Evolutionary conservation across 1,140 invertebrate species (phyloP), one percentile per base, ranked within the genome.

Genomic region (Steinernema feltiae): DNA sequence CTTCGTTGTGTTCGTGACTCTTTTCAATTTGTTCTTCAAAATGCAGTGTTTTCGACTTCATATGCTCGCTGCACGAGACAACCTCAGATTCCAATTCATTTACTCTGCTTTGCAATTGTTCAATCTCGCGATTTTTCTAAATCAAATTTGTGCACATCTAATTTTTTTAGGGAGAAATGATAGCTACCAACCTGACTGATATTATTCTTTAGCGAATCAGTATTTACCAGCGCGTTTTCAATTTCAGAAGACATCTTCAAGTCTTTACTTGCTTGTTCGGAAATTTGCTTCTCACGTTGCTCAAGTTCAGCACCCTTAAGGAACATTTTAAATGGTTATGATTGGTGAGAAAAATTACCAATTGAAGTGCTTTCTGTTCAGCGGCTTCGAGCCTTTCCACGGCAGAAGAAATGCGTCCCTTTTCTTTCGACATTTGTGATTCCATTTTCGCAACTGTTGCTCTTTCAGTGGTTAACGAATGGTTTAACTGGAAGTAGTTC

Each of bases 1-100:
- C 77, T 29, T 78, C 77, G 46, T 78, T 71, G 17, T 71, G 73
- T 48, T 78, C 77, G 69, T 78, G 77, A 70, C 76, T 78, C 29
- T 70, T 32, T 0, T 69, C 63, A n/a, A 78, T 63, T 30, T 76
- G 73, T 15, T 69, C 32, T 32, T 78, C 77, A 30, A 72, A 77
- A 24, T 78, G 74, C 7, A 48, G 27, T 48, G 46, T 73, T 46
- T 76, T 76, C 72, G 73, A 30, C 35, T 74, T 73, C 72, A 72
- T 71, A 21, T 77, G 76, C 0, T 63, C 70, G 18, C 69, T 63
- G 53, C 53, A 63, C 48, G 27, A 69, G 27, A 70, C 21, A 69
- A 41, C 70, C 32, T 21, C 31, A 12, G 30, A 3, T 72, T 30
- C 30, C 71, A 29, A 48, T 46, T 70, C 72, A 30, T 18, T 30